Evolutionary conservation across 2,888 invertebrate species (phyloP), one percentile per base, ranked within the genome.

Genomic region (Aplocera efformata): DNA sequence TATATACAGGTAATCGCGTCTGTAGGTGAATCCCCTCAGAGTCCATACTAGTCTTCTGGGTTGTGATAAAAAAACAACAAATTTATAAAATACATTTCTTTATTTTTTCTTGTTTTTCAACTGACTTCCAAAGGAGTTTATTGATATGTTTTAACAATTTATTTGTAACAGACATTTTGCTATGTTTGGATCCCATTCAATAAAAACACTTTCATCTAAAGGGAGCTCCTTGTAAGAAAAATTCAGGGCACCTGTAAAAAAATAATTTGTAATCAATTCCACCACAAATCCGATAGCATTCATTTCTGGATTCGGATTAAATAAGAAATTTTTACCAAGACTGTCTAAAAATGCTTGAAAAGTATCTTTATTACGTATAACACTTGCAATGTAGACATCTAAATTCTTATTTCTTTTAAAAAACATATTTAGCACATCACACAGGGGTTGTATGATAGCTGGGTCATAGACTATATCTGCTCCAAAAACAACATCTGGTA

Each of bases 331-430:
- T 73, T 69, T 66, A 93, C 93, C 86, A 55, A 93, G 70, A 49
- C 72, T 60, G 8, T 75, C 52, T 27, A 92, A 65, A 76, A 94
- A 94, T 11, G 67, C 58, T 2, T 79, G 57, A 48, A 92, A 79
- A 1, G 94, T 94, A 1, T 88, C 78, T 58, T 86, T 74, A 79
- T 94, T 94, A 53, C 94, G 82, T 49, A 94, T 69, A 29, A 81
- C 64, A 59, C 78, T 79, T 22, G 78, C 76, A 51, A 86, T 78
- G 44, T 68, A 83, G 13, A 81, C 64, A 49, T 71, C 63, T 24
- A 83, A 42, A 25, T 64, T 5, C 9, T 53, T 60, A 60, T 85
- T 85, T 53, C 56, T 75, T 0, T 53, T 38, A 26, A 66, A 69
- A 28, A 82, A 76, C 10, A 31, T 47, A 39, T 68, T 38, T 6